Conservation (phyloP, 2,113 vertebrate species). For the Erpornis zantholeuca region DNA sequence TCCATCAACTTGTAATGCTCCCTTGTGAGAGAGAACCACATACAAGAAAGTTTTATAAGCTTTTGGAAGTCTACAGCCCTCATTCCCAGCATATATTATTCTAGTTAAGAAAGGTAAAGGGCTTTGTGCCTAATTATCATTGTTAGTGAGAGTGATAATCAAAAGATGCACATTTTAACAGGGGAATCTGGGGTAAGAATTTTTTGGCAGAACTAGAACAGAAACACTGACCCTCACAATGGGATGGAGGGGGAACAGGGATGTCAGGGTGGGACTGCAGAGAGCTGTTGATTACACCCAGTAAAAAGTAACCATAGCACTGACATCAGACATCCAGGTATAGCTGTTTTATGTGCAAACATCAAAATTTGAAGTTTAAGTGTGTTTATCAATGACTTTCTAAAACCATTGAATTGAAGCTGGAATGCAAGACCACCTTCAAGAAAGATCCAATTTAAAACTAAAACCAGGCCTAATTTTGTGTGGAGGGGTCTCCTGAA, state of each 20-base stretch:
- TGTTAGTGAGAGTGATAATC: neutral
- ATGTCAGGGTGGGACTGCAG: neutral
- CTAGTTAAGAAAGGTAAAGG: neutral
- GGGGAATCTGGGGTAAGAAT: neutral
- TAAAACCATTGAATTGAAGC: neutral
- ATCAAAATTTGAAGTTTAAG: neutral
- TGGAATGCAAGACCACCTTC: neutral
- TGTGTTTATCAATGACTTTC: neutral
- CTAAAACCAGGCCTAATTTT: neutral
- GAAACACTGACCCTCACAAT: neutral
- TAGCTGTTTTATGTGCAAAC: neutral
- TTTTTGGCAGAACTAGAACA: neutral
- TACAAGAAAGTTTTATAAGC: neutral
- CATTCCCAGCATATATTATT: neutral
- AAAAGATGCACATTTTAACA: neutral
- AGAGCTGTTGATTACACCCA: neutral
- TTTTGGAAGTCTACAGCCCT: neutral
- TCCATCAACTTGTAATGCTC: neutral
- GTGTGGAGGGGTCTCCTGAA: neutral
- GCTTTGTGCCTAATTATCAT: neutral
- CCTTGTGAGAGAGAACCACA: neutral
- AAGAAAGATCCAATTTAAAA: neutral
- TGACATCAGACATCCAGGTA: neutral
- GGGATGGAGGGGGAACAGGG: rapidly evolving
- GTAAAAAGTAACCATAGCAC: neutral